Conservation (phyloP, 2,888 invertebrate species). For the Coleophora flavipennella region DNA sequence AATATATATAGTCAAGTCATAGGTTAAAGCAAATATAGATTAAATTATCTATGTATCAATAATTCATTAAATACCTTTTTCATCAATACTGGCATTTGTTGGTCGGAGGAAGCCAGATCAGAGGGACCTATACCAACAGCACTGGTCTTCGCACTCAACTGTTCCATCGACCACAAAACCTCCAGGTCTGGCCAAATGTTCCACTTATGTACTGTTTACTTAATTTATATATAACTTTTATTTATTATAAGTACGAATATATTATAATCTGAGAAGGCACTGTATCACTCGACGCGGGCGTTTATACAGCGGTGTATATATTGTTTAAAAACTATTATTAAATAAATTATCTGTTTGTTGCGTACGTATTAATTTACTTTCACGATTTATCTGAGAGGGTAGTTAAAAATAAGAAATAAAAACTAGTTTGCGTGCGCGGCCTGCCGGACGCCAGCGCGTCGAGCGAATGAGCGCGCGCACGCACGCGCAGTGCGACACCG, state of each 20-base stretch:
- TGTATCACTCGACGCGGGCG: constrained; percentile 38
- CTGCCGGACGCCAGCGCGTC: too few species aligned
- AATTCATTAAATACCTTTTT: constrained; percentile 43
- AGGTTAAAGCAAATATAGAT: neutral
- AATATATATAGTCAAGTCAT: too few species aligned
- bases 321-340: constrained; percentile 8
- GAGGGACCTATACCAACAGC: constrained; percentile 45
- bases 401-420: constrained; percentile 14
- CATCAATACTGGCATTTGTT: constrained; percentile 55
- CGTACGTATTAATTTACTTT: constrained; percentile 13
- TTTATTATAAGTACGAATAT: too few species aligned
- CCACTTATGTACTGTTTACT: constrained; percentile 31
- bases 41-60: neutral
- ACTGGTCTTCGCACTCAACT: constrained; percentile 24
- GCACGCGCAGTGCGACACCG: constrained; percentile 16
- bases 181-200: constrained; percentile 18
- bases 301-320: constrained; percentile 16
- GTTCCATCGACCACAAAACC: constrained; percentile 38
- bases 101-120: constrained; percentile 57
- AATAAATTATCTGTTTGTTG: constrained; percentile 14
- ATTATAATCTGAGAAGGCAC: constrained; percentile 29
- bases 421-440: constrained; percentile 8
- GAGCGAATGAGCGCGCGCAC: too few species aligned
- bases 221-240: constrained; percentile 22
- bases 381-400: constrained; percentile 32